Conservation (phyloP, 1,140 invertebrate genomes). For the Potamilus streckersoni region DNA sequence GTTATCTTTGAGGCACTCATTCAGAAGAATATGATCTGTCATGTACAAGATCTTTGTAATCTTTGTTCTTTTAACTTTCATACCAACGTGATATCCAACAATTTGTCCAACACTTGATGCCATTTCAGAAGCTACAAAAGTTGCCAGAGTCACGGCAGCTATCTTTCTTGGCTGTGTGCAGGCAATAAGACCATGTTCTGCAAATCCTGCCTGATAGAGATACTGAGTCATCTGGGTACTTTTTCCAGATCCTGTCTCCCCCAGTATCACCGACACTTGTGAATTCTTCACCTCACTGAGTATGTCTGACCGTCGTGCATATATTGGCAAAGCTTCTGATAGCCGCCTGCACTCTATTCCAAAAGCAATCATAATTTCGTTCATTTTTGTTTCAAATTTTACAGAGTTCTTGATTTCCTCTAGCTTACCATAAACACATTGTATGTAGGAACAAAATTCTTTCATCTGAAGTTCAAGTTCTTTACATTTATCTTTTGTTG, state of each 20-base stretch:
- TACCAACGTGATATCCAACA: conserved; percentile 73
- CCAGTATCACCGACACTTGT: conserved; percentile 84
- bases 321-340: conserved; percentile 53
- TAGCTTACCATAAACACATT: conserved; percentile 24
- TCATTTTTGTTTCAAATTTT: conserved; percentile 27
- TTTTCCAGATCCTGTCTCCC: conserved; percentile 93
- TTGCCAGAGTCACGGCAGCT: conserved; percentile 61
- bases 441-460: conserved; percentile 38
- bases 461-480: conserved; percentile 44
- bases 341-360: conserved; percentile 50
- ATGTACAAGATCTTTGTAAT: conserved; percentile 90
- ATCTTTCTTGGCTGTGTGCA: conserved; percentile 70
- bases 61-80: conserved; percentile 77
- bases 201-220: conserved; percentile 66
- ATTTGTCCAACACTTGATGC: conserved; percentile 45
- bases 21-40: conserved; percentile 97
- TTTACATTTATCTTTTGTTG: conserved; percentile 44
- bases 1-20: conserved; percentile 87
- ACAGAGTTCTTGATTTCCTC: conserved; percentile 12
- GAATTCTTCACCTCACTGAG: conserved; percentile 42
- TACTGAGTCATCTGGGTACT: conserved; percentile 64
- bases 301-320: conserved; percentile 53
- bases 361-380: conserved; percentile 36
- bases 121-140: conserved; percentile 59
- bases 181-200: conserved; percentile 78